Evolutionary conservation across 2,888 invertebrate species (phyloP).

Genomic region (Amaurobius ferox): DNA sequence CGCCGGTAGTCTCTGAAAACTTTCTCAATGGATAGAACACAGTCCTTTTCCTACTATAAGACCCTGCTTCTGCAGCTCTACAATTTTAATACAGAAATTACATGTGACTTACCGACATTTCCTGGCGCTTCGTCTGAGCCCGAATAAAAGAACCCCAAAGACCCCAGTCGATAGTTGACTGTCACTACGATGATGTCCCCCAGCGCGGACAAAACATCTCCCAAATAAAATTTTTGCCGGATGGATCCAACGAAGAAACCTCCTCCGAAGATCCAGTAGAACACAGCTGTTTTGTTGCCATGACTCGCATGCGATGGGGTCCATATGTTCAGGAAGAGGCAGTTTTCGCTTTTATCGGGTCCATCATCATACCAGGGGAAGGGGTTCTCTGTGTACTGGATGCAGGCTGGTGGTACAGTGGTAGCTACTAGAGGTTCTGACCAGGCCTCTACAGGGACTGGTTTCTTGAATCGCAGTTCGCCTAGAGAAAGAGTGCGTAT

Average conservation of each 20-base stretch:
- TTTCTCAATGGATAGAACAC: too few relatives aligned
- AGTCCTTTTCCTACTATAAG: too few relatives aligned
- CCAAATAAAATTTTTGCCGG: not conserved
- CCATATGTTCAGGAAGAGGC: constrained; percentile 65
- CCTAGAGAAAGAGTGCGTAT: not conserved
- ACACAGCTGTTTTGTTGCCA: constrained; percentile 27
- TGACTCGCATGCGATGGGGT: not conserved
- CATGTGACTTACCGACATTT: constrained; percentile 31
- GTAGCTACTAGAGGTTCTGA: not conserved
- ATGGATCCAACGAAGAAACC: constrained; percentile 28
- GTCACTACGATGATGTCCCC: constrained; percentile 59
- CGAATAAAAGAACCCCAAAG: constrained; percentile 36
- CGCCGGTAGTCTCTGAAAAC: too few relatives aligned
- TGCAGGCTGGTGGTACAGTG: constrained; percentile 23
- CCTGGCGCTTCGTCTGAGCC: constrained; percentile 35
- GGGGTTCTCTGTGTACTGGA: constrained; percentile 25
- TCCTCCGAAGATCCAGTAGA: constrained; percentile 61
- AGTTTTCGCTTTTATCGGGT: constrained; percentile 52
- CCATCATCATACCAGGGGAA: constrained; percentile 19
- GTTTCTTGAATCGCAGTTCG: constrained; percentile 24
- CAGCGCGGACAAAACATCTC: constrained; percentile 6
- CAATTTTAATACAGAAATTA: too few relatives aligned
- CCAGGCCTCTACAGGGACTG: not conserved
- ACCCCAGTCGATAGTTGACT: constrained; percentile 45
- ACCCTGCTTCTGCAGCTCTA: too few relatives aligned